Conservation (phyloP, 2,888 invertebrate species). For the Lasioglossum malachurum region DNA sequence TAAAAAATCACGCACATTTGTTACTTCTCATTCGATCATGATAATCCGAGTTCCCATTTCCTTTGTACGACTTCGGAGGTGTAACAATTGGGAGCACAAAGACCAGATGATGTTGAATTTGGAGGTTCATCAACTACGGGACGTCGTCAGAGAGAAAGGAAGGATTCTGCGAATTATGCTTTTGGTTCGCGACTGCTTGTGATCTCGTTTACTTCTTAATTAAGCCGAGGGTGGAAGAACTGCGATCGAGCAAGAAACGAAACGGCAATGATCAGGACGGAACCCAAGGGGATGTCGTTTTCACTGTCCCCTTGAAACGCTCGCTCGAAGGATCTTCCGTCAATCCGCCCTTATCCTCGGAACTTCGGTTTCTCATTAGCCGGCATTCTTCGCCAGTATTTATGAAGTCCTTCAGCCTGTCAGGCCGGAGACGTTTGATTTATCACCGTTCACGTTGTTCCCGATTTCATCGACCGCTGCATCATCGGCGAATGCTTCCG, state of each 20-base stretch:
- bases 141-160: background rate
- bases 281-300: background rate
- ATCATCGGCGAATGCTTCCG: slow-evolving; percentile 27
- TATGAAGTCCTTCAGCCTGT: slow-evolving; percentile 16
- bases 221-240: background rate
- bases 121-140: too few species aligned
- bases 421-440: slow-evolving; percentile 36
- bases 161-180: slow-evolving; percentile 11
- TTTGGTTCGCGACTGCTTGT: background rate
- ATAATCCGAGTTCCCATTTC: too few species aligned
- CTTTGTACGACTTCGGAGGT: too few species aligned
- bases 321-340: background rate
- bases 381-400: background rate
- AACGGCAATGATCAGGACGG: slow-evolving; percentile 20
- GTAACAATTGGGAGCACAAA: too few species aligned
- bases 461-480: slow-evolving; percentile 30
- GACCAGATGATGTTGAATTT: too few species aligned
- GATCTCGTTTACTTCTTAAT: slow-evolving; percentile 31
- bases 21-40: too few species aligned
- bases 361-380: slow-evolving; percentile 35
- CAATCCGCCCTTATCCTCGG: background rate
- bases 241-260: slow-evolving; percentile 1
- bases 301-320: background rate
- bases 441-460: slow-evolving; percentile 33
- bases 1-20: too few species aligned